Base-by-base conservation (phyloP, 2,888 invertebrate species). In the Drosophila imparisetae region DNA sequence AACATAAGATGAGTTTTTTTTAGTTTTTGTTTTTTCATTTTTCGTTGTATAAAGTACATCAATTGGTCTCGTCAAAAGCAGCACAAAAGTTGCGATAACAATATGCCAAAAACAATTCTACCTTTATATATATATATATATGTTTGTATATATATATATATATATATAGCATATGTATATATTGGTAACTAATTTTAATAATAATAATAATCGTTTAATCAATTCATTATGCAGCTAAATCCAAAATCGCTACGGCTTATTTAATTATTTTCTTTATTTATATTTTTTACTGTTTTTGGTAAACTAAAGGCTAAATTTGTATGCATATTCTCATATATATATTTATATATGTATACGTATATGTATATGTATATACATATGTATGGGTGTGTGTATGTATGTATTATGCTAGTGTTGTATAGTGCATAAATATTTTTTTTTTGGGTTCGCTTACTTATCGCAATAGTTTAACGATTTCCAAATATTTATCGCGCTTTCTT, bases 1-100 rank as follows among this genome's bases (percentile, higher is more conserved):
- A 85, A 86, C 88, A 89, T 89, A 87, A 89, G 88, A 87, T 86
- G 72, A 81, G 66, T 81, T 78, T 62, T 63, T 63, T 64, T 78
- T 84, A 72, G 75, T 84, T 89, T 32, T 21, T 55, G 27, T 27
- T 21, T 55, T 54, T 24, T 27, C 45, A 45, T 59, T 69, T 72
- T 85, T 87, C 83, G 83, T 89, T 86, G 90, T 86, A 86, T 90
- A 86, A 90, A 89, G 82, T 90, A 90, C 86, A 82, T 87, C 90
- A 86, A 90, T 87, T 87, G 86, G 86, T 87, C 84, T 84, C 86
- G 86, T 90, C 86, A 88, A 80, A 78, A 90, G 89, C 90, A 87
- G 86, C 86, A 88, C 84, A 87, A 89, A 87, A 89, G 88, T 89
- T 90, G 83, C 86, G 79, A 82, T 85, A 85, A 85, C 85, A 85